Base-by-base conservation (phyloP, 2,797 vertebrate genomes). In the Sebastes taczanowskii region DNA sequence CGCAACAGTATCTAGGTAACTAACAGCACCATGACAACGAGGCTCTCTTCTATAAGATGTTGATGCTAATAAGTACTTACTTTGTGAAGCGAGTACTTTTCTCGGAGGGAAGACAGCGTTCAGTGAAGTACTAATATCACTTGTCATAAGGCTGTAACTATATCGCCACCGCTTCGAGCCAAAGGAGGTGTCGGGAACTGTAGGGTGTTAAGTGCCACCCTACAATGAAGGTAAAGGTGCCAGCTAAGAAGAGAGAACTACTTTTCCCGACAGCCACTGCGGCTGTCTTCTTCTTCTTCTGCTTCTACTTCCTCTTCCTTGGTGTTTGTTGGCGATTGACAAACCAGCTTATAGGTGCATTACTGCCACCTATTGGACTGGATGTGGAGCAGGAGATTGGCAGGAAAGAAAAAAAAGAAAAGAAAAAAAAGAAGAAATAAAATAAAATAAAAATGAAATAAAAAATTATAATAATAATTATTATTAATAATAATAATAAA, bases 181-280 rank as follows among this genome's bases (percentile, higher is more conserved):
- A 7, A 22, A 16, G 4, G 35, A 11, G 62, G 58, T 81, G 52
- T 3, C 25, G 90, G 93, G 82, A 91, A 77, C 0, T 91, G 92
- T 92, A 91, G 90, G 49, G 3, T 1, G 2, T 2, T 2, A 0
- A 5, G 3, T 2, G 5, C 2, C 3, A 2, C 25, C 35, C 14
- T 27, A 5, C 25, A 2, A 3, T 22, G 1, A 0, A 16, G 14
- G 46, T 7, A 0, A 42, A 7, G 2, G 23, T 0, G 3, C 32
- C 1, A 3, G 22, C 11, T 1, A 1, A 0, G 1, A 0, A 2
- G 0, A 1, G 2, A 46, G 35, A 84, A 94, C 91, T 91, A 81
- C 91, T 89, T 56, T 80, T 91, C 89, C 94, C 91, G 4, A 4
- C 4, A 63, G 2, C 0, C 6, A 8, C 38, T 30, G 29, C 29